Conservation (phyloP, 2,113 vertebrate genomes). For the Melierax canorus region DNA sequence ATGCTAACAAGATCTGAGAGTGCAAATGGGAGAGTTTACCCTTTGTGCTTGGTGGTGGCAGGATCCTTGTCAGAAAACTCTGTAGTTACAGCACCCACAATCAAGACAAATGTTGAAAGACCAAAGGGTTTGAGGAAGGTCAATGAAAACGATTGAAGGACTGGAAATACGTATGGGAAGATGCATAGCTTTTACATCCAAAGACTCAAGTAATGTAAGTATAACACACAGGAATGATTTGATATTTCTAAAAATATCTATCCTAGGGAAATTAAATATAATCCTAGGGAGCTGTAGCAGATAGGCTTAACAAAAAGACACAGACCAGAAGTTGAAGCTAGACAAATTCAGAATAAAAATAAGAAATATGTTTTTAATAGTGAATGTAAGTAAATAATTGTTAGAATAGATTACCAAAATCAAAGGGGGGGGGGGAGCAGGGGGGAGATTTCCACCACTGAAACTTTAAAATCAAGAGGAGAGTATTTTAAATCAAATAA, state of each 20-base stretch:
- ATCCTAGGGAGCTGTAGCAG: background rate
- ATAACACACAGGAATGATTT: background rate
- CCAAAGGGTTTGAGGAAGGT: background rate
- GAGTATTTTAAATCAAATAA: background rate
- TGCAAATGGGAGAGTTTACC: background rate
- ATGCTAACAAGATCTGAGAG: accelerated
- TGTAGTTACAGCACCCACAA: accelerated
- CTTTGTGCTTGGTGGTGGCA: too few species aligned
- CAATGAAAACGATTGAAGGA: background rate
- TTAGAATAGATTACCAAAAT: background rate
- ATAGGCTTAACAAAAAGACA: background rate
- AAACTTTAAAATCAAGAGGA: background rate
- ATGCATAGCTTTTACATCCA: background rate
- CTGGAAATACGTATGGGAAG: background rate
- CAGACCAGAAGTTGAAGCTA: background rate
- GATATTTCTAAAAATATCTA: background rate
- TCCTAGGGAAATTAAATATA: background rate
- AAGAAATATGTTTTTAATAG: background rate
- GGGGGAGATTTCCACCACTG: background rate
- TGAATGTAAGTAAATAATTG: background rate
- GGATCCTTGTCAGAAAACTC: background rate
- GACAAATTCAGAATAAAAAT: background rate
- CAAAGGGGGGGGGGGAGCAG: background rate
- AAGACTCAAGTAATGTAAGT: background rate
- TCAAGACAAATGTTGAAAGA: background rate